Conservation (phyloP, 2,797 vertebrate genomes). For the Heteromormyrus szaboi region DNA sequence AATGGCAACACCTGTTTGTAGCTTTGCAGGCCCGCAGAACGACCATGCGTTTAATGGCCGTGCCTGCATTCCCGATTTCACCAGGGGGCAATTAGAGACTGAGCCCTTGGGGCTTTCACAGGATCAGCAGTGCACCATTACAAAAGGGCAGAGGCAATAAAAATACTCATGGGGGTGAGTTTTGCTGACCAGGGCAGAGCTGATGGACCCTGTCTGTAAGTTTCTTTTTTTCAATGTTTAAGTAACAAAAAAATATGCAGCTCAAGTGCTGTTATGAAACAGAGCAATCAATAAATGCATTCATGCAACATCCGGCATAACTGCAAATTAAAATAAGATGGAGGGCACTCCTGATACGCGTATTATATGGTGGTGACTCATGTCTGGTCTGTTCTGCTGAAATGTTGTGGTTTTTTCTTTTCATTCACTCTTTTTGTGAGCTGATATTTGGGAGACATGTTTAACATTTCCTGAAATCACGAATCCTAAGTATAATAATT, state of each 20-base stretch:
- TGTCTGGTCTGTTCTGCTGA: background rate
- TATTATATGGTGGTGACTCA: background rate
- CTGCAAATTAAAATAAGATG: background rate
- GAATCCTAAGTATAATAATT: background rate
- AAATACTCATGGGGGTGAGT: background rate
- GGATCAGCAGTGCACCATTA: slow-evolving; percentile 49
- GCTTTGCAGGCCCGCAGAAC: background rate
- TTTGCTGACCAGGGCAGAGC: slow-evolving; percentile 7
- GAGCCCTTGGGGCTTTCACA: slow-evolving; percentile 41
- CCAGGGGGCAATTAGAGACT: slow-evolving; percentile 50
- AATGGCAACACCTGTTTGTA: slow-evolving; percentile 3
- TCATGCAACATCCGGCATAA: background rate
- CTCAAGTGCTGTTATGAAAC: background rate
- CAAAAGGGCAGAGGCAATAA: slow-evolving; percentile 35
- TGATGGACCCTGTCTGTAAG: background rate
- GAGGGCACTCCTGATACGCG: background rate
- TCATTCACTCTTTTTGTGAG: background rate
- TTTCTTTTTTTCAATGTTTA: background rate
- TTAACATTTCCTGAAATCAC: background rate
- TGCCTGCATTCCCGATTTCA: slow-evolving; percentile 53
- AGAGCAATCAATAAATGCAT: background rate
- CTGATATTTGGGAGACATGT: background rate
- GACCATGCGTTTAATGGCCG: slow-evolving; percentile 36
- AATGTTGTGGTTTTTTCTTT: background rate
- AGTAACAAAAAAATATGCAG: background rate